Evolutionary conservation across 1,140 invertebrate species (phyloP).

Genomic region (Drosophila willistoni): DNA sequence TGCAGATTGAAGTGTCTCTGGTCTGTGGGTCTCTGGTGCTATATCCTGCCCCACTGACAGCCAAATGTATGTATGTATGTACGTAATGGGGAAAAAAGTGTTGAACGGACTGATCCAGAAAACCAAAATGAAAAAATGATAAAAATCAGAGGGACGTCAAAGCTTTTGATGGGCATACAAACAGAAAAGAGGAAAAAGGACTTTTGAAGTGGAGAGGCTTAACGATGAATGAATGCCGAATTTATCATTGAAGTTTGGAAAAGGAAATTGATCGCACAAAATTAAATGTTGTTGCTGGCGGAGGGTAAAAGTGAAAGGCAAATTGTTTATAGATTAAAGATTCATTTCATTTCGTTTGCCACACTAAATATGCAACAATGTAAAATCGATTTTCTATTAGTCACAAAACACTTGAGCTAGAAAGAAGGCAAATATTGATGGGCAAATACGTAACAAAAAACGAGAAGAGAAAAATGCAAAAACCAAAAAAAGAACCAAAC

Average conservation of each 20-base stretch:
- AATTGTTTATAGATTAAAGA: slow-evolving; percentile 25
- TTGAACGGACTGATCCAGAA: slow-evolving; percentile 6
- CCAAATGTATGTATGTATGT: neutral
- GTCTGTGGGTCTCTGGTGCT: slow-evolving; percentile 2
- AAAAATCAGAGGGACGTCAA: slow-evolving; percentile 38
- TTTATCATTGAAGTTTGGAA: slow-evolving; percentile 9
- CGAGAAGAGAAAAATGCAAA: slow-evolving; percentile 24
- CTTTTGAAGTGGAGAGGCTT: slow-evolving; percentile 28
- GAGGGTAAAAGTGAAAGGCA: neutral
- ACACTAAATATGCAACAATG: slow-evolving; percentile 65
- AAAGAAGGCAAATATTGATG: slow-evolving; percentile 63
- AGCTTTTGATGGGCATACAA: slow-evolving; percentile 1
- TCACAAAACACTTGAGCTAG: slow-evolving; percentile 62
- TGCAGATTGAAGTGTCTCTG: slow-evolving; percentile 72
- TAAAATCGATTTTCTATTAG: slow-evolving; percentile 76
- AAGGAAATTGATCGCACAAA: slow-evolving; percentile 6
- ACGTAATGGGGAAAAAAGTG: slow-evolving; percentile 21
- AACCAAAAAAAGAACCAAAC: slow-evolving; percentile 1
- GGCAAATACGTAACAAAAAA: slow-evolving; percentile 41
- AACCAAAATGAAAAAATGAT: slow-evolving; percentile 14
- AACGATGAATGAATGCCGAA: slow-evolving; percentile 14
- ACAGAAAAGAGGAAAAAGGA: slow-evolving; percentile 11
- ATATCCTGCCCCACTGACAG: neutral
- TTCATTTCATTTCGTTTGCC: slow-evolving; percentile 43
- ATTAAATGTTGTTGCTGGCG: neutral